Evolutionary conservation across 1,140 invertebrate species (phyloP).

Genomic region (Penaeus vannamei): DNA sequence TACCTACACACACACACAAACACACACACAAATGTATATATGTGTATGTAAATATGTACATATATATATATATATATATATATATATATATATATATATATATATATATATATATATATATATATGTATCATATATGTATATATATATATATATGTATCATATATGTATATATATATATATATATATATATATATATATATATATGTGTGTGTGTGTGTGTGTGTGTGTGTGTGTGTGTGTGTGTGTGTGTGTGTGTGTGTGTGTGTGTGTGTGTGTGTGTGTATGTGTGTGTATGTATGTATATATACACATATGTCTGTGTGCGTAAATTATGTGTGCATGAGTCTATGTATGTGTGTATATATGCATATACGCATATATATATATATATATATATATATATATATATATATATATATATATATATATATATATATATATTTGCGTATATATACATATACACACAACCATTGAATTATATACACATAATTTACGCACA

Average conservation of each 20-base stretch:
- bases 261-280: slow-evolving; percentile 7
- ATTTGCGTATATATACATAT: too few relatives aligned
- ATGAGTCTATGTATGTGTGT: neutral
- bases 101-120: too few relatives aligned
- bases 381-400: neutral
- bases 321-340: neutral
- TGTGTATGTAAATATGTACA: neutral
- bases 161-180: neutral
- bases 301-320: neutral
- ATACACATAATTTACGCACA: too few relatives aligned
- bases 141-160: too few relatives aligned
- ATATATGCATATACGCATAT: neutral
- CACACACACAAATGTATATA: too few relatives aligned
- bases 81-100: too few relatives aligned
- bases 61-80: neutral
- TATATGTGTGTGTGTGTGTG: neutral
- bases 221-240: neutral
- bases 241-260: neutral
- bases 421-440: too few relatives aligned
- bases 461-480: too few relatives aligned
- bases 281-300: neutral
- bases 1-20: too few relatives aligned
- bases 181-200: neutral
- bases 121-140: too few relatives aligned
- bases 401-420: neutral